Evolutionary conservation across 2,797 vertebrate genomes (phyloP).

Genomic region (Manis pentadactyla): DNA sequence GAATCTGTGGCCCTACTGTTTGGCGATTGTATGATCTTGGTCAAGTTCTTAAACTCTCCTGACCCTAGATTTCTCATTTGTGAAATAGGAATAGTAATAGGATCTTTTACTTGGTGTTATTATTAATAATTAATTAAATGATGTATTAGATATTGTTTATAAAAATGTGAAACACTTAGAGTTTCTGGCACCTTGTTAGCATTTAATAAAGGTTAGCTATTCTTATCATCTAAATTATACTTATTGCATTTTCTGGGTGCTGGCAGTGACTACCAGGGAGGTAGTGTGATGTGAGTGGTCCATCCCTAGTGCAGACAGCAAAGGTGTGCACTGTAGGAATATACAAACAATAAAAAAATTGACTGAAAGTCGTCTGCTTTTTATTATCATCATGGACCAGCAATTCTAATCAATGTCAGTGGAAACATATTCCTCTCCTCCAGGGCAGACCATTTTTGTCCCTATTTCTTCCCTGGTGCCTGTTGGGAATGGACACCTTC

Average conservation of each 20-base stretch:
- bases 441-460: background rate
- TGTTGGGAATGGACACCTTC: background rate
- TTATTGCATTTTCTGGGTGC: background rate
- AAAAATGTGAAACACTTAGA: background rate
- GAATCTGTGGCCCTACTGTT: background rate
- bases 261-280: background rate
- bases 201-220: background rate
- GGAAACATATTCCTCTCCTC: background rate
- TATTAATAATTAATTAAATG: background rate
- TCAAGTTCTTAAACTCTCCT: background rate
- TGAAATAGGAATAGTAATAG: background rate
- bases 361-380: background rate
- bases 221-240: background rate
- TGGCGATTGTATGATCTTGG: background rate
- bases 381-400: background rate
- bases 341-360: background rate
- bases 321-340: background rate
- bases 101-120: background rate
- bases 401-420: background rate
- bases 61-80: conserved; percentile 5
- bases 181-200: background rate
- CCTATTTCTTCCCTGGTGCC: background rate
- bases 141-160: background rate
- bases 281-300: background rate
- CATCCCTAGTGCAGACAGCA: background rate